Evolutionary conservation across 92 coral and sea anemone species (phyloP), one percentile per base, ranked within the genome.

Genomic region (Montipora capitata): DNA sequence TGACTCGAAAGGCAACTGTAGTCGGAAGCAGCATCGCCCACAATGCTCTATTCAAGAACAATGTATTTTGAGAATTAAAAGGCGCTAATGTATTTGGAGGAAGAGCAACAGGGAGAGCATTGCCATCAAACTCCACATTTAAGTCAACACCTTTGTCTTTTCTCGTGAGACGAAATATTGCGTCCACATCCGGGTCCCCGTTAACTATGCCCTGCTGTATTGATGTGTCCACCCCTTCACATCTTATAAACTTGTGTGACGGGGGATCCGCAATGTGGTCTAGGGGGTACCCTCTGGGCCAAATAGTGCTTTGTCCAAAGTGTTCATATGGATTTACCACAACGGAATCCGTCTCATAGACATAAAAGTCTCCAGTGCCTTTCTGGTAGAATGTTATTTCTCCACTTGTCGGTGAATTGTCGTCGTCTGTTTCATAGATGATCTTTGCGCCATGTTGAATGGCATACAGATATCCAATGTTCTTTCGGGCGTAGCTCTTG

Each of bases 231-330:
- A 92, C 96, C 51, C 83, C 85, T 41, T 68, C 67, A 74, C 99
- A 97, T 44, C 82, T 95, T 43, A 94, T 95, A 85, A 96, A 97
- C 15, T 62, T 84, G 71, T 96, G 96, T 64, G 92, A 84, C 43
- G 93, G 94, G 54, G 99, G 96, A 13, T 94, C 89, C 2, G 98
- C 94, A 17, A 98, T 94, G 20, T 87, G 93, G 64, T 96, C 98
- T 49, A 98, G 91, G 35, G 99, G 99, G 91, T 98, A 98, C 66
- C 99, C 99, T 63, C 99, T 76, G 6, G 99, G 99, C 99, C 99
- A 98, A 16, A 98, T 98, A 15, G 96, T 96, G n/a, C 96, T 92
- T 77, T 98, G 99, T 14, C 99, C 99, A 82, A 98, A 98, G 70
- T 98, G 98, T 20, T 91, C 98, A 65, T 98, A 98, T 1, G 98